phyloP scores from a whole-genome alignment of 2,888 invertebrate species.

The Leptinotarsa tumamoca region DNA sequence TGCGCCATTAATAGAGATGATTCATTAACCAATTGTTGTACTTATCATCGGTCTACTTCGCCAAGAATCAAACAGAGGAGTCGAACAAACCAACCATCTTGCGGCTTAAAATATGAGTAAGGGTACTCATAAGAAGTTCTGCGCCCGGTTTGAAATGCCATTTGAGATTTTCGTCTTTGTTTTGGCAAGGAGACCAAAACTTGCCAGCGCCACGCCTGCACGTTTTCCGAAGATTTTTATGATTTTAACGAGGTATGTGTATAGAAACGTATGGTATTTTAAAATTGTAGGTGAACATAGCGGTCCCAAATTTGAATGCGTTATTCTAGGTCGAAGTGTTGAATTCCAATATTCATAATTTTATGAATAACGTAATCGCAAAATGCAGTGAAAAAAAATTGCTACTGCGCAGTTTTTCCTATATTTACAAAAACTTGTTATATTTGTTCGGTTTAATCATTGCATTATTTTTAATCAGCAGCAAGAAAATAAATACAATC shows the following conservation, averaged over 20 bases:
- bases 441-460: too few species aligned
- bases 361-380: too few species aligned
- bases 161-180: slow-evolving; percentile 5
- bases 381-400: too few species aligned
- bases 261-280: neutral
- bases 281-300: neutral
- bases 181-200: slow-evolving; percentile 14
- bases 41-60: slow-evolving; percentile 11
- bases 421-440: too few species aligned
- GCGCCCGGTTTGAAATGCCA: neutral
- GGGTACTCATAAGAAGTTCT: slow-evolving; percentile 14
- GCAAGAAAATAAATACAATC: too few species aligned
- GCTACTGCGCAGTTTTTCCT: too few species aligned
- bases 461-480: too few species aligned
- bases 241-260: slow-evolving; percentile 17
- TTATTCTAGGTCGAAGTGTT: neutral
- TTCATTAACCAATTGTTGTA: neutral
- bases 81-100: slow-evolving; percentile 24
- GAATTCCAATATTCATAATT: too few species aligned
- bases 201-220: slow-evolving; percentile 14
- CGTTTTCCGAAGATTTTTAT: neutral
- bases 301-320: neutral
- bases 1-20: neutral
- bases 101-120: slow-evolving; percentile 18
- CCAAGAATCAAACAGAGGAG: slow-evolving; percentile 14